Percentiles rank a stretch among this genome's conserved stretches.
Conservation (phyloP, 1,140 invertebrate species). For the Macrotrachela quadricornifera region DNA sequence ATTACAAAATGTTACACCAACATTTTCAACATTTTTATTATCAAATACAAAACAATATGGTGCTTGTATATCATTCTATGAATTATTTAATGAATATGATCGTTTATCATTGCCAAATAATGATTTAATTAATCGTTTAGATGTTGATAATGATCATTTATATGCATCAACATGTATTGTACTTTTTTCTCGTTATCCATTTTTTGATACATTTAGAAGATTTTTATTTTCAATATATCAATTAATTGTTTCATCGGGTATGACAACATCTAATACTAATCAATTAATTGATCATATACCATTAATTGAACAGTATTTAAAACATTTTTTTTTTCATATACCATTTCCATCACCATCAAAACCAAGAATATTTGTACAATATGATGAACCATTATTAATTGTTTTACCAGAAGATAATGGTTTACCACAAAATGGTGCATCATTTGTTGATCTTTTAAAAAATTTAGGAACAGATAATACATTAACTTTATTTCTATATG, state of each 20-base stretch:
- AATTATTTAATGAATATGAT: constrained; percentile 47
- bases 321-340: constrained; percentile 80
- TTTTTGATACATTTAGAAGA: constrained; percentile 84
- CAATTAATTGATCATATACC: not conserved
- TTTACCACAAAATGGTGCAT: constrained; percentile 51
- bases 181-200: constrained; percentile 82
- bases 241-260: constrained; percentile 35
- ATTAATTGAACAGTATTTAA: constrained; percentile 30
- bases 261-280: constrained; percentile 21
- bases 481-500: constrained; percentile 61
- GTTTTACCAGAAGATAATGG: constrained; percentile 13
- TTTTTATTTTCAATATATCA: constrained; percentile 50
- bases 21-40: too few relatives aligned
- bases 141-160: constrained; percentile 26
- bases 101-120: constrained; percentile 31
- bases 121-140: constrained; percentile 18
- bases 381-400: constrained; percentile 16
- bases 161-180: constrained; percentile 86
- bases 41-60: constrained; percentile 45
- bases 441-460: constrained; percentile 66
- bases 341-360: constrained; percentile 82
- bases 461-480: constrained; percentile 86
- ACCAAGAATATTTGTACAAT: constrained; percentile 26
- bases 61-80: constrained; percentile 87
- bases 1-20: too few relatives aligned